These are phyloP conservation scores for Epizoanthus rinbou DNA, from an alignment of 92 coral and sea anemone species.

Conservation along the genomic window DNA sequence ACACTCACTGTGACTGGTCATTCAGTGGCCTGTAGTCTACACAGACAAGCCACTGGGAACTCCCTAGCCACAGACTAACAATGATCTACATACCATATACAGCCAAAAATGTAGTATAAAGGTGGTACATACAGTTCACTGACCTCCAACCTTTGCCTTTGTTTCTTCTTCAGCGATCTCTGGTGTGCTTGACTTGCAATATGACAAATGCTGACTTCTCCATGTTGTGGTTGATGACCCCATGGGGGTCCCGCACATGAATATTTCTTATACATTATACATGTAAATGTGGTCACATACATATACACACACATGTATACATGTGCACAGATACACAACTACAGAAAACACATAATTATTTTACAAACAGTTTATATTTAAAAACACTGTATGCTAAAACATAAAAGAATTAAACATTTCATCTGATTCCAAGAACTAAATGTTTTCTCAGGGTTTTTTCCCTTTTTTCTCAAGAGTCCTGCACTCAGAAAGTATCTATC, in stretches of 20 bases:
- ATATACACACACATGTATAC: background rate
- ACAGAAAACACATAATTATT: no score
- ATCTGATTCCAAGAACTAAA: no score
- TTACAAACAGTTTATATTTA: no score
- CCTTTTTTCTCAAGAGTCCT: no score
- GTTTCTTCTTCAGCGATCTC: conserved; percentile 21
- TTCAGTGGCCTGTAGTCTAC: background rate
- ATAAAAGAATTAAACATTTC: no score
- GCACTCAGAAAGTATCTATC: no score
- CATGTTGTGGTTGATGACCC: conserved; percentile 25
- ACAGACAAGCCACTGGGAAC: background rate
- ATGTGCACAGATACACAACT: no score
- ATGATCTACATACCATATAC: background rate
- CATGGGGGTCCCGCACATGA: conserved; percentile 3
- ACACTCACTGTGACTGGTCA: background rate
- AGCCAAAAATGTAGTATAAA: conserved; percentile 1
- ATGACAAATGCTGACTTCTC: conserved; percentile 7
- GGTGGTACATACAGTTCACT: conserved; percentile 32
- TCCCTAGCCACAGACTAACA: background rate
- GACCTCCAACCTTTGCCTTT: conserved; percentile 44
- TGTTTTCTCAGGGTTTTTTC: no score
- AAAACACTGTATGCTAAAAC: no score
- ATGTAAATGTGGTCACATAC: background rate
- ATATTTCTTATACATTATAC: background rate
- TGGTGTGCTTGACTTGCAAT: background rate